Evolutionary conservation across 2,113 vertebrate genomes (phyloP), one percentile per base, ranked within the genome.

Genomic region (Bufo gargarizans): DNA sequence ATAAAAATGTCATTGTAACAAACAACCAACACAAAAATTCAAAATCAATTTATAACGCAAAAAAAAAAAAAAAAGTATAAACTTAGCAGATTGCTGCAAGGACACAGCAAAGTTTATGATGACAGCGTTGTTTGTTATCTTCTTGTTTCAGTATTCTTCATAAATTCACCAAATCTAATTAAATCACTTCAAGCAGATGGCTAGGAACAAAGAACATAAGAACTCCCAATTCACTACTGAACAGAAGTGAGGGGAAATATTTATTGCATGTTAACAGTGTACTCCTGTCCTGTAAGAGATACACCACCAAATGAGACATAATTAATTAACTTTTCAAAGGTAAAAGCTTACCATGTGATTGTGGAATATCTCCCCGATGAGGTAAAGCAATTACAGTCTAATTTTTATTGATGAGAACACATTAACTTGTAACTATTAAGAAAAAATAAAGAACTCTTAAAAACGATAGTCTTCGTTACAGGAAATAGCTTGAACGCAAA

Each of bases 111-210:
- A 77, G 82, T 89, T 89, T 89, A 89, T 84, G 74, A 84, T 84
- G 88, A 89, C 88, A 89, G 84, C 65, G 78, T 89, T 89, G 88
- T 89, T 89, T 85, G 84, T 89, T 89, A 85, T 86, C 83, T 58
- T 72, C 77, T 86, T 81, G 55, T 86, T 89, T 89, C 77, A 85
- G 88, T 80, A 86, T 86, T 81, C 55, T 80, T 85, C 88, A 89
- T 86, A 89, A 89, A 86, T 86, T 89, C 88, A 89, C 76, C 78
- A 89, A 80, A 89, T 89, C 88, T 89, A 89, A 89, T 89, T 84
- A 89, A 89, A 84, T 84, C 87, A 89, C 87, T 89, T 84, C 81
- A 84, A 89, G 72, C 87, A 89, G 87, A 89, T 89, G 87, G 87
- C 82, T 67, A 58, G 87, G 74, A 89, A 89, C 81, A 89, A 89